Evolutionary conservation across 1,140 invertebrate species (phyloP), one percentile per base, ranked within the genome.

Genomic region (Hyposmocoma kahamanoa): DNA sequence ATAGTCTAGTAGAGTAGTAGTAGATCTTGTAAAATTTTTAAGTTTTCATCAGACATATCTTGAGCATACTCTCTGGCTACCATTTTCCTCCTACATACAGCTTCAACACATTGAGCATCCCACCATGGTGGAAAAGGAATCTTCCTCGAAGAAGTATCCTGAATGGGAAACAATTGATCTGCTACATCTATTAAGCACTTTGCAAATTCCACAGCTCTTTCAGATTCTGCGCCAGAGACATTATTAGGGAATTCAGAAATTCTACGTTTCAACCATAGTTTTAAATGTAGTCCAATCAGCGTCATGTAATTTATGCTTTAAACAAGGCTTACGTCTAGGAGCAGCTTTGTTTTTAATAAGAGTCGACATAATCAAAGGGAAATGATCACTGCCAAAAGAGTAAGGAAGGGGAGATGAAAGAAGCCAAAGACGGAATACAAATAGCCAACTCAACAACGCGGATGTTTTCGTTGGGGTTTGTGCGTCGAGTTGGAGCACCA

Each of bases 51-150:
- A 2, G 47, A 19, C 22, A 42, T 24, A 10, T 17, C 11, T 5
- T 22, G 0, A 28, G 4, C 6, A 30, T 49, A 49, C 3, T 30
- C 11, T 18, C 30, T 26, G 20, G 41, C 47, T 15, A 38, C 47
- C 8, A 30, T 11, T 20, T 41, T 42, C 9, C 47, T 20, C 15
- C n/a, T 21, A 9, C 22, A 18, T 1, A 49, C 26, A 6, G 36
- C 22, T 10, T 30, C 19, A 1, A 38, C 30, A 30, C 47, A 49
- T 26, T 49, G n/a, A 11, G 4, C 9, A 21, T 49, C 47, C 47
- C 47, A 49, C 47, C 47, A 49, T 4, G 47, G 47, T 11, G 47
- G 47, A 4, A 26, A 42, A 1, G 47, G 47, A 21, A 45, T 32
- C 21, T 20, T 17, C 18, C 18, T 11, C 0, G 15, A 30, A 11